A percentile compares a stretch with the other conserved stretches of the same genome.
Conservation (phyloP, 2,888 invertebrate species). For the Xestia c-nigrum region DNA sequence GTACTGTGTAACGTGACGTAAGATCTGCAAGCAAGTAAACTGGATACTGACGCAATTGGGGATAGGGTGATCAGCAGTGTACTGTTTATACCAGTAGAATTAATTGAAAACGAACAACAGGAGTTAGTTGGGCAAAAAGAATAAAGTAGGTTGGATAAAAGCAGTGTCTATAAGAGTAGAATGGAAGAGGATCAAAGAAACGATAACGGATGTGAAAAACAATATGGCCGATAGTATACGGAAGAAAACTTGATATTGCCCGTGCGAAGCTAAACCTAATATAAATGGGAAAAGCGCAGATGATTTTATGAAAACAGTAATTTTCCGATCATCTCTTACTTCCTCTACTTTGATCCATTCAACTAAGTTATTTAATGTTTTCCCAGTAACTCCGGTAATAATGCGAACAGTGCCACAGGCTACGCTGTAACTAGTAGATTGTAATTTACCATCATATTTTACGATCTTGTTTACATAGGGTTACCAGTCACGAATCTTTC, state of each 20-base stretch:
- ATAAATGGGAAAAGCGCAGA: neutral
- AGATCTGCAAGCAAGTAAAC: constrained; percentile 31
- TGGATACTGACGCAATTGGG: constrained; percentile 9
- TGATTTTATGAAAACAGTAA: neutral
- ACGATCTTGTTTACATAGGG: constrained; percentile 47
- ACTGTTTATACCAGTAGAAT: neutral
- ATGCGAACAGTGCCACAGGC: constrained; percentile 24
- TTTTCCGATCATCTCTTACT: neutral
- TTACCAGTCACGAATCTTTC: constrained; percentile 33
- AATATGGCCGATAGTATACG: neutral
- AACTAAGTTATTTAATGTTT: neutral
- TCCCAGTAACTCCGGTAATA: constrained; percentile 6
- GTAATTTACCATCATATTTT: constrained; percentile 53
- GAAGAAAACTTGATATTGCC: neutral
- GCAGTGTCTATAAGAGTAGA: neutral
- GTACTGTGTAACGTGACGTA: constrained; percentile 27
- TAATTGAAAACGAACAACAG: neutral
- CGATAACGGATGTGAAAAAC: neutral
- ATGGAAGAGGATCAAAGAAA: neutral
- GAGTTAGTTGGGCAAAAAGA: neutral
- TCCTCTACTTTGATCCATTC: neutral
- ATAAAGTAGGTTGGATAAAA: neutral
- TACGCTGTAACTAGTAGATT: constrained; percentile 11
- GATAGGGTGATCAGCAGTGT: neutral
- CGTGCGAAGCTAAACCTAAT: neutral